A percentile compares a stretch with the other conserved stretches of the same genome.
Conservation (phyloP, 2,113 vertebrate genomes). For the Petromus typicus region DNA sequence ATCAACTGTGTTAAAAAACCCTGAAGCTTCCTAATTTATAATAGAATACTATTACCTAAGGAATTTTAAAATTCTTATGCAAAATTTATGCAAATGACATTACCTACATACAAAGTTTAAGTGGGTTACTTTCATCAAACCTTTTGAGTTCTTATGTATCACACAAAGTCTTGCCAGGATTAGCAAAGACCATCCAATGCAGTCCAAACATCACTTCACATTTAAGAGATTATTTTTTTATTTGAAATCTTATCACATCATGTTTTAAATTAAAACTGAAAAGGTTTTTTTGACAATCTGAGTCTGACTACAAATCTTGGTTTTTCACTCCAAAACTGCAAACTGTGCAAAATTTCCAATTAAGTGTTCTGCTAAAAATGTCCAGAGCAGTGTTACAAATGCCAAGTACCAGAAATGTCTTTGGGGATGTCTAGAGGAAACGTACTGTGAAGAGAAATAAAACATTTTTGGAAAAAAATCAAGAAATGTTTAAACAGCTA, state of each 20-base stretch:
- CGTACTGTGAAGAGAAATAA: background rate
- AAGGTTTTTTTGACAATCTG: background rate
- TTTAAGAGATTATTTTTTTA: background rate
- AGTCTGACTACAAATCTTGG: slow-evolving; percentile 48
- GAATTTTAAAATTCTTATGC: background rate
- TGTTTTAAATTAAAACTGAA: slow-evolving; percentile 40
- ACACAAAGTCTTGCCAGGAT: background rate
- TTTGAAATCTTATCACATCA: slow-evolving; percentile 40
- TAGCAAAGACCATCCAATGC: slow-evolving; percentile 3
- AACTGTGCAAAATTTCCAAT: slow-evolving; percentile 40
- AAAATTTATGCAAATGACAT: slow-evolving; percentile 36
- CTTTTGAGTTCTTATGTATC: background rate
- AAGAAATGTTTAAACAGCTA: slow-evolving; percentile 17
- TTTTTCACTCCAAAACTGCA: slow-evolving; percentile 26
- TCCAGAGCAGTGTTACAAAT: background rate
- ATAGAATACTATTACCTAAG: background rate
- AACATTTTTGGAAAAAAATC: background rate
- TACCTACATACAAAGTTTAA: slow-evolving; percentile 12
- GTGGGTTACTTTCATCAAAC: slow-evolving; percentile 1
- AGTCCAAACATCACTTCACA: background rate
- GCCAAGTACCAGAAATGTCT: slow-evolving; percentile 28
- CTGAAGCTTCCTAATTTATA: background rate
- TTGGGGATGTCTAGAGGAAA: background rate
- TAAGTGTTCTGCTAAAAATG: background rate
- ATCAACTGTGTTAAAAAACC: slow-evolving; percentile 42